phyloP scores from a whole-genome alignment of 2,113 vertebrate genomes.

The Pterophyllum scalare region DNA sequence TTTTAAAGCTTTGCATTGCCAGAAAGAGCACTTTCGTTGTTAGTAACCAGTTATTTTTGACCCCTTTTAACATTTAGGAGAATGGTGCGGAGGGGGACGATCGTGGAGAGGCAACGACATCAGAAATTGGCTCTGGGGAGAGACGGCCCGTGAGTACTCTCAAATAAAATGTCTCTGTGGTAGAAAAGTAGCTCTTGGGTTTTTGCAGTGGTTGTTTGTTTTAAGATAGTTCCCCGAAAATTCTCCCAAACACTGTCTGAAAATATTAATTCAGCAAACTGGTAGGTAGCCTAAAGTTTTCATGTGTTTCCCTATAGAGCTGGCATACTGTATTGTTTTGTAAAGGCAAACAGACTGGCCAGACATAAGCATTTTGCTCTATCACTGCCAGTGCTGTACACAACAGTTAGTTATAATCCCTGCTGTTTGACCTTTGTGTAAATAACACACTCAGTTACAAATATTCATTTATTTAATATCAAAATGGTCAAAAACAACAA shows the following conservation, averaged over 20 bases:
- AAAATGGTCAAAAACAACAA: accelerated
- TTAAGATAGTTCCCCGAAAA: background rate
- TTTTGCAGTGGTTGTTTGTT: background rate
- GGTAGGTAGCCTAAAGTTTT: accelerated
- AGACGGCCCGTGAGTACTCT: slow-evolving; percentile 56
- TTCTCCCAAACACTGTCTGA: background rate
- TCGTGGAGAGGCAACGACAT: background rate
- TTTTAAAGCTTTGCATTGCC: background rate
- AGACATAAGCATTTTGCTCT: background rate
- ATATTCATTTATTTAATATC: background rate
- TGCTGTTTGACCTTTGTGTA: background rate
- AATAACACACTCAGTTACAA: background rate
- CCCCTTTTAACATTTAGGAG: background rate
- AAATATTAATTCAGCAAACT: background rate
- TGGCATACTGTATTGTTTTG: background rate
- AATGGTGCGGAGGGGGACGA: background rate
- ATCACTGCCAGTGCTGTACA: background rate
- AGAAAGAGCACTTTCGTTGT: background rate
- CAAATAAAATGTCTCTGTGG: background rate
- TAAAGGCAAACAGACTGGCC: background rate
- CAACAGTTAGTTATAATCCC: background rate
- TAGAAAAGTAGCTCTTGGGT: background rate
- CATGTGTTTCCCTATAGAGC: background rate
- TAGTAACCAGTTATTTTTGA: background rate
- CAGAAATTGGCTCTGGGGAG: background rate